Evolutionary conservation across 1,140 invertebrate genomes (phyloP), one percentile per base, ranked within the genome.

Genomic region (Drosophila ambigua): DNA sequence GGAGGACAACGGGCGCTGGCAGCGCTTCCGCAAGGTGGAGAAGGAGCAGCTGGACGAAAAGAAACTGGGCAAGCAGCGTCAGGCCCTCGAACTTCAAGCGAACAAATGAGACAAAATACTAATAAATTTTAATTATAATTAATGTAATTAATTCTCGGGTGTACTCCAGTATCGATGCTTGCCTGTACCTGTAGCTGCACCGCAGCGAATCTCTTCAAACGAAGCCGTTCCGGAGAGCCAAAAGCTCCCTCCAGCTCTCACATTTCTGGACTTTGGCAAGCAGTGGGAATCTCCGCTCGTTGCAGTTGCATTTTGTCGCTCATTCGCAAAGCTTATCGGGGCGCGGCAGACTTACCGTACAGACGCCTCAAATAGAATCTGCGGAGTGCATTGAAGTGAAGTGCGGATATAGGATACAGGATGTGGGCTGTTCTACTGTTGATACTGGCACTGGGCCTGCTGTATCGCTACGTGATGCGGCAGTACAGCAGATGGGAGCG

Each of bases 31-130:
- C 1, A 84, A 76, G 53, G 73, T 90, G 52, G 72, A 90, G 49
- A 91, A 84, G 63, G 85, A 88, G 45, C 53, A 83, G 16, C 51
- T 90, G n/a, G 88, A 85, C n/a, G 81, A 74, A 11, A 83, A 82
- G 51, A 79, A 89, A 24, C 53, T 82, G 39, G 79, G 78, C 51
- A 85, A 55, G 5, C 77, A 87, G 60, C 82, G 71, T 6, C 45
- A 51, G 7, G 82, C 74, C 1, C 44, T 87, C 0, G 64, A 46
- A 15, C 51, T 4, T 6, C 20, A 61, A 61, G 16, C 24, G 15
- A 15, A 43, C 41, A 11, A 43, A 72, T 15, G 55, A 51, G 23
- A 41, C 45, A 16, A 6, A 20, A 45, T 58, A 73, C 35, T 13
- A 69, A 64, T 16, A 16, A 23, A 28, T 13, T 50, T 43, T 20